Evolutionary conservation across 2,888 invertebrate genomes (phyloP).

Genomic region (Platycheirus albimanus): DNA sequence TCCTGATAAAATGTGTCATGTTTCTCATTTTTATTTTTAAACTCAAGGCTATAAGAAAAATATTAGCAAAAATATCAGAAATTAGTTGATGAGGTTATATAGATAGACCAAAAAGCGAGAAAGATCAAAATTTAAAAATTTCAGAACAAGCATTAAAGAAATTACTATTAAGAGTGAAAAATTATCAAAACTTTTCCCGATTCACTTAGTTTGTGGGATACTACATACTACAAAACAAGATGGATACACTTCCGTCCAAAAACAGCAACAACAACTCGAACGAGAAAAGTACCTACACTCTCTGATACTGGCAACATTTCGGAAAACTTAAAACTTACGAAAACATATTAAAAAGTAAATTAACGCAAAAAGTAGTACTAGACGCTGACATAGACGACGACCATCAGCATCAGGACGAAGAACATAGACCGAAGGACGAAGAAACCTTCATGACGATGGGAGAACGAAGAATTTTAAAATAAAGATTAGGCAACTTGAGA

Average conservation of each 20-base stretch:
- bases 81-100: conserved; percentile 17
- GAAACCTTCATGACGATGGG: conserved; percentile 18
- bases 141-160: conserved; percentile 5
- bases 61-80: conserved; percentile 34
- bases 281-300: not conserved
- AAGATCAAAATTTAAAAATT: not conserved
- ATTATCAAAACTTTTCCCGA: conserved; percentile 63
- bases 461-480: conserved; percentile 43
- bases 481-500: conserved; percentile 47
- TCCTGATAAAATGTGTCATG: conserved; percentile 43
- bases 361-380: conserved; percentile 51
- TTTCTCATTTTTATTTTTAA: conserved; percentile 12
- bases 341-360: conserved; percentile 72
- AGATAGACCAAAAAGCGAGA: not conserved
- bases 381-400: conserved; percentile 1
- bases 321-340: conserved; percentile 63
- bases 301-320: conserved; percentile 43
- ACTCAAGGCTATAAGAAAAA: not conserved
- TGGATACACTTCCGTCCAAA: not conserved
- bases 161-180: conserved; percentile 48
- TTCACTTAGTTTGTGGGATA: conserved; percentile 59
- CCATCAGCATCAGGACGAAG: not conserved
- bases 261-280: not conserved
- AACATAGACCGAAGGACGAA: not conserved
- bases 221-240: no score